Percentiles rank a stretch among this genome's conserved stretches.
phyloP scores from a whole-genome alignment of 35 echinoderm and acorn worm genomes.

The Diadema setosum region DNA sequence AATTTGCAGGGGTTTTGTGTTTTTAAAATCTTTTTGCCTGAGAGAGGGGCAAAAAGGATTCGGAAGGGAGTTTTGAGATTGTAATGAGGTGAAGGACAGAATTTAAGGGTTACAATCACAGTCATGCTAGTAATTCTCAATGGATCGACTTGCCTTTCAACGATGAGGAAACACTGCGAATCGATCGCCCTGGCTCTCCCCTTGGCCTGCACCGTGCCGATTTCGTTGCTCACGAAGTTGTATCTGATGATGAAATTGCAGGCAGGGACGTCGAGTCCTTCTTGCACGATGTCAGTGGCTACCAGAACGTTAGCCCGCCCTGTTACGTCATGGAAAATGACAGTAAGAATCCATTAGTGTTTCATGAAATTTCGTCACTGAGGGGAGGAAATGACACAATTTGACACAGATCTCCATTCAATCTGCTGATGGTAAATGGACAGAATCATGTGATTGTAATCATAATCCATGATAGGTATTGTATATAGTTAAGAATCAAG shows the following conservation, averaged over 20 bases:
- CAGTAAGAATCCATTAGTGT: too few relatives aligned
- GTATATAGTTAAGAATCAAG: neutral
- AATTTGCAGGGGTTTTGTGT: too few relatives aligned
- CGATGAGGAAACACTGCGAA: slow-evolving; percentile 66
- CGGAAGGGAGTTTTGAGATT: neutral
- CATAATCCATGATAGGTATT: neutral
- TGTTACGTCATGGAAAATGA: too few relatives aligned
- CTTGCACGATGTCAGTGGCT: slow-evolving; percentile 71
- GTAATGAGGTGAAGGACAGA: neutral
- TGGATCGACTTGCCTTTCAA: slow-evolving; percentile 23
- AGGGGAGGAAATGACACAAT: neutral
- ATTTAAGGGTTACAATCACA: neutral
- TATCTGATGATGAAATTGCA: slow-evolving; percentile 82
- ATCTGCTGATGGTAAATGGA: neutral
- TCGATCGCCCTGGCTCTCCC: slow-evolving; percentile 52
- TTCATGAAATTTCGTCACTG: neutral
- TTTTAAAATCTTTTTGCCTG: neutral
- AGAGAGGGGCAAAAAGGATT: neutral
- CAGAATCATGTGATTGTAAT: neutral
- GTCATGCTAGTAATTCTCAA: too few relatives aligned
- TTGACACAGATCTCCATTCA: neutral
- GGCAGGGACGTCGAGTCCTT: slow-evolving; percentile 68
- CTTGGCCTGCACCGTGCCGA: slow-evolving; percentile 67
- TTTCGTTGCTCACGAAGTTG: slow-evolving; percentile 84
- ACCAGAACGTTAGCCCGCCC: slow-evolving; percentile 45